Evolutionary conservation across 2,797 vertebrate genomes (phyloP).

Genomic region (Arremon aurantiirostris): DNA sequence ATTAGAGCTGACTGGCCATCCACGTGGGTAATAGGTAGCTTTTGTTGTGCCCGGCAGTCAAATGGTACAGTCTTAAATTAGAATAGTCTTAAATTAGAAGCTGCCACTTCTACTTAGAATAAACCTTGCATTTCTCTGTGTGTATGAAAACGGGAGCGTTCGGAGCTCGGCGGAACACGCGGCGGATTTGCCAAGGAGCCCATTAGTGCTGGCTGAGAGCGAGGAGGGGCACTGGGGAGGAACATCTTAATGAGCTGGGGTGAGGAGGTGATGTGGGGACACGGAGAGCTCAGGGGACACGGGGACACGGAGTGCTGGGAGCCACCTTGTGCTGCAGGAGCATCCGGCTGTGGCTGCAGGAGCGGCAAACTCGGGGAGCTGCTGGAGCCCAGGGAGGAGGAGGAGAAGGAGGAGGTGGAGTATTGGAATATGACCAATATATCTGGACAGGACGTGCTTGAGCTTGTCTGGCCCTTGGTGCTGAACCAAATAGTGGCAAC

Average conservation of each 20-base stretch:
- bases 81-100: conserved; percentile 51
- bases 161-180: neutral
- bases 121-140: neutral
- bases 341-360: neutral
- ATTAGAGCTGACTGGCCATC: neutral
- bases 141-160: neutral
- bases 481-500: too few relatives aligned
- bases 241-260: conserved; percentile 9
- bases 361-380: rapidly evolving
- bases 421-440: too few relatives aligned
- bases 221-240: neutral
- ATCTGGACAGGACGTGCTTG: too few relatives aligned
- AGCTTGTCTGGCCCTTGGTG: too few relatives aligned
- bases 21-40: conserved; percentile 29
- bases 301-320: neutral
- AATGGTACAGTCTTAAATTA: conserved; percentile 18
- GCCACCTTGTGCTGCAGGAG: neutral
- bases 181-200: neutral
- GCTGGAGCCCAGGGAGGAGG: rapidly evolving
- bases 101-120: conserved; percentile 44
- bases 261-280: conserved; percentile 10
- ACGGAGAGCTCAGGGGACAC: rapidly evolving
- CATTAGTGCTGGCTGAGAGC: neutral
- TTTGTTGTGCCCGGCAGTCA: conserved; percentile 49
- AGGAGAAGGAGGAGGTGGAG: neutral